These are phyloP conservation scores for Cyanoderma ruficeps DNA, from an alignment of 2,113 vertebrate genomes.

Conservation along the genomic window DNA sequence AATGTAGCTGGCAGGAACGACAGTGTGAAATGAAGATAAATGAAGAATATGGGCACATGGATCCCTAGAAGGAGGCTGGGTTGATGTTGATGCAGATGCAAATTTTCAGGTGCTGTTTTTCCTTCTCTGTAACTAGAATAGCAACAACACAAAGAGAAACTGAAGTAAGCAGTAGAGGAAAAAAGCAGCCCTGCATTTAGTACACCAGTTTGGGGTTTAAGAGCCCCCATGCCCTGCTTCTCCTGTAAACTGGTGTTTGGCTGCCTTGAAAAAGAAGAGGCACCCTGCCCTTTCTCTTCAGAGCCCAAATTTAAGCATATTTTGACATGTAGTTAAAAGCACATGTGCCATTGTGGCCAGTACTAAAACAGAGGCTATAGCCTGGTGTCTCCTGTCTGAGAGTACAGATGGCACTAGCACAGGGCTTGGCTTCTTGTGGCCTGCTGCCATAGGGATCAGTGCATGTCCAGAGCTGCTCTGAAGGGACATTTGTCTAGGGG, in stretches of 20 bases:
- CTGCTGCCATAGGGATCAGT: not conserved
- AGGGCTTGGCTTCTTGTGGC: not conserved
- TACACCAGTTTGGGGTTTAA: not conserved
- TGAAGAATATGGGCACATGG: not conserved
- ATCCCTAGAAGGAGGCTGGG: not conserved
- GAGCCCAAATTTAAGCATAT: not conserved
- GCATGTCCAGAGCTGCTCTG: not conserved
- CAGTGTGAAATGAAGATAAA: constrained; percentile 40
- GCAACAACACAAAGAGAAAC: not conserved
- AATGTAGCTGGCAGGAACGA: not conserved
- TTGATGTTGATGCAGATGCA: not conserved
- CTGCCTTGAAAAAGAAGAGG: not conserved
- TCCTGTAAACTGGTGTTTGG: not conserved
- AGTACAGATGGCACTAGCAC: not conserved
- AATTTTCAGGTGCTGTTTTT: constrained; percentile 17
- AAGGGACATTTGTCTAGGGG: not conserved
- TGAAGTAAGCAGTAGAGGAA: not conserved
- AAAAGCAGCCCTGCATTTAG: not conserved
- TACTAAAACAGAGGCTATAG: not conserved
- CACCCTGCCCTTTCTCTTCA: not conserved
- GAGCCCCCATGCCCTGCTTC: not conserved
- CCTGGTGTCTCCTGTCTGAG: not conserved
- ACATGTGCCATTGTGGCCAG: not conserved
- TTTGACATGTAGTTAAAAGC: not conserved
- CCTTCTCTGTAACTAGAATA: not conserved